Percentiles rank a stretch among this genome's conserved stretches.
Conservation (phyloP, 2,888 invertebrate species). For the Metalampra italica region DNA sequence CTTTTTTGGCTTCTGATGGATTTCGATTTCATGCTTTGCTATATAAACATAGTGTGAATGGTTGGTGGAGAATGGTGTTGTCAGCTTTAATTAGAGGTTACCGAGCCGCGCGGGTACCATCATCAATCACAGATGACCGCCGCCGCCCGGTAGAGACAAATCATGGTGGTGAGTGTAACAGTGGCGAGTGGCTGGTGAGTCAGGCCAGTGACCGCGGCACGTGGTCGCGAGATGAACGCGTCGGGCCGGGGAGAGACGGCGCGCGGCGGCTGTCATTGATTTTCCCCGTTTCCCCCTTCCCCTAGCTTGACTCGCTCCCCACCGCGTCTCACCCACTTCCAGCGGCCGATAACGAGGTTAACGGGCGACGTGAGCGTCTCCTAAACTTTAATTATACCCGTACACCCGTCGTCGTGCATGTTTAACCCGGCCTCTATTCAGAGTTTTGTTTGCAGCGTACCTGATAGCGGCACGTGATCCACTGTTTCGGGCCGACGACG, state of each 20-base stretch:
- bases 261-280: conserved; percentile 79
- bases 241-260: conserved; percentile 73
- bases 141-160: conserved; percentile 18
- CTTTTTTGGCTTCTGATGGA: not conserved
- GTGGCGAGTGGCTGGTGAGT: conserved; percentile 17
- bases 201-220: conserved; percentile 75
- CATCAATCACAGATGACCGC: conserved; percentile 15
- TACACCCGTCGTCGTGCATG: conserved; percentile 76
- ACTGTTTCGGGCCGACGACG: conserved; percentile 39
- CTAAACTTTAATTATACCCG: conserved; percentile 79
- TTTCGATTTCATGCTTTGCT: too few relatives aligned
- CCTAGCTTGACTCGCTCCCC: conserved; percentile 58
- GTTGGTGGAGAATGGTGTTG: not conserved
- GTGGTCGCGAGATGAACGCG: conserved; percentile 76
- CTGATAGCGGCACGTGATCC: conserved; percentile 68
- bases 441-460: conserved; percentile 71
- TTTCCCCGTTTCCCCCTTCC: conserved; percentile 68
- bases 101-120: conserved; percentile 6
- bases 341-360: conserved; percentile 79
- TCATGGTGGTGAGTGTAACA: conserved; percentile 9
- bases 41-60: not conserved
- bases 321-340: conserved; percentile 78
- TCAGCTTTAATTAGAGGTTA: not conserved
- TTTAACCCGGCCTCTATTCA: conserved; percentile 75
- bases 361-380: conserved; percentile 79